Evolutionary conservation across 1,140 invertebrate genomes (phyloP).

Genomic region (Eriocheir sinensis): DNA sequence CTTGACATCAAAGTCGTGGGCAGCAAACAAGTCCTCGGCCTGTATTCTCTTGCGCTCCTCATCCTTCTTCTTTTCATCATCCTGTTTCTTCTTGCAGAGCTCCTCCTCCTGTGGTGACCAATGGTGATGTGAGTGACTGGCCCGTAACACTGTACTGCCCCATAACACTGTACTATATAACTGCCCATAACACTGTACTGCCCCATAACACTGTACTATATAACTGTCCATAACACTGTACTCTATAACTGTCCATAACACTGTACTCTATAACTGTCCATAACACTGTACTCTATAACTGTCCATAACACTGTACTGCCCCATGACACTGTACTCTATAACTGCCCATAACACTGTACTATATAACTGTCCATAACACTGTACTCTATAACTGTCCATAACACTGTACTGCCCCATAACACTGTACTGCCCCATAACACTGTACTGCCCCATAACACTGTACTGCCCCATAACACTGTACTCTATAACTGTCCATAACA

Average conservation of each 20-base stretch:
- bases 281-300: not conserved
- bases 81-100: slow-evolving; percentile 38
- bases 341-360: not conserved
- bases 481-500: too few species aligned
- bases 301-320: not conserved
- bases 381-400: not conserved
- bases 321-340: not conserved
- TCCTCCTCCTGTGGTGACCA: slow-evolving; percentile 56
- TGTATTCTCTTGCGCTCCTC: slow-evolving; percentile 74
- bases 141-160: too few species aligned
- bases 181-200: too few species aligned
- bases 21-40: slow-evolving; percentile 88
- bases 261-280: not conserved
- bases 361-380: not conserved
- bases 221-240: not conserved
- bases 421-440: too few species aligned
- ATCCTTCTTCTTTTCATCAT: slow-evolving; percentile 65
- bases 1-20: slow-evolving; percentile 98
- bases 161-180: too few species aligned
- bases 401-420: not conserved
- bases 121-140: too few species aligned
- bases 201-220: not conserved
- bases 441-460: too few species aligned
- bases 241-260: too few species aligned
- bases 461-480: too few species aligned